Evolutionary conservation across 2,888 invertebrate genomes (phyloP), one percentile per base, ranked within the genome.

Genomic region (Phoronis australis): DNA sequence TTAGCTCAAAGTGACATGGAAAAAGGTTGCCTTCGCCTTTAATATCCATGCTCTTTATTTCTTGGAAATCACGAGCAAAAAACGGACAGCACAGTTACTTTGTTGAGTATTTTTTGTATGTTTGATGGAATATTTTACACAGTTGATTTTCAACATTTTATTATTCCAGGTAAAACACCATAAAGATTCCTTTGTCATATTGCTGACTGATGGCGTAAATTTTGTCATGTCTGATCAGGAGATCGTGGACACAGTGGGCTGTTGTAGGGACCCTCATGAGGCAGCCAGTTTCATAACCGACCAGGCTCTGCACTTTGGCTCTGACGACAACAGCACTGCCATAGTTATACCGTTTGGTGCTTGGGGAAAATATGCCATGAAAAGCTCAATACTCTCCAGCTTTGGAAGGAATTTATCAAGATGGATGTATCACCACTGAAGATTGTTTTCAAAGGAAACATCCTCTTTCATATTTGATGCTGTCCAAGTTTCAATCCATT

Each of bases 291-390:
- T 75, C 39, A 59, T 80, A 2, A 74, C 78, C 2, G 81, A 80
- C 56, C 77, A 80, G 64, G 80, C 81, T 1, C 65, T 80, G 50
- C 78, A 79, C 48, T 81, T 77, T 64, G 79, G 79, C 4, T 78
- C 80, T 2, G 79, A 80, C 51, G 81, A 81, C 65, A 81, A 81
- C 63, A 68, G 76, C 31, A 79, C 80, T 2, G 77, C 76, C 23
- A 56, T 81, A 15, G 71, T 81, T 15, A 65, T 81, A 4, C 81
- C 81, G 3, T 76, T 81, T 51, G 81, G 80, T 5, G 77, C 80
- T 1, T 81, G 81, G 81, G 79, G 79, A 24, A 79, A 78, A 56
- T 76, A 65, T 55, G 62, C 61, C n/a, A 55, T 64, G 2, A 54
- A 62, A 2, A 50, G 59, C 12, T 56, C 60, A 15, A 61, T 69